Evolutionary conservation across 2,888 invertebrate species (phyloP).

Genomic region (Hypomecis atomaria): DNA sequence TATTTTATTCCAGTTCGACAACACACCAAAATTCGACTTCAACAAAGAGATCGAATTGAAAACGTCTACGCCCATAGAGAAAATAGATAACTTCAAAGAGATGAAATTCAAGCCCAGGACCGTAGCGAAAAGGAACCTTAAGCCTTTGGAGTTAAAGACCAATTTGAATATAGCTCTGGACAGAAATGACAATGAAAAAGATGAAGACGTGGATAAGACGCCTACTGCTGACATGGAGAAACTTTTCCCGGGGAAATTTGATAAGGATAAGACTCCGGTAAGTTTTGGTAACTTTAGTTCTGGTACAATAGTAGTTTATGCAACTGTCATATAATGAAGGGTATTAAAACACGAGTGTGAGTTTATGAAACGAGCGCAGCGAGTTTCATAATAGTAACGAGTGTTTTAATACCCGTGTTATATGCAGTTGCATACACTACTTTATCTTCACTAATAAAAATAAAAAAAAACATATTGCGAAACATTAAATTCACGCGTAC

Average conservation of each 20-base stretch:
- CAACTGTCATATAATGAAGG: no score
- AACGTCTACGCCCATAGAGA: slow-evolving; percentile 43
- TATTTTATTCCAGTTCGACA: slow-evolving; percentile 29
- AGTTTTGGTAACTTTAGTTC: no score
- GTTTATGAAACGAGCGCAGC: no score
- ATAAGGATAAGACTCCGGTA: slow-evolving; percentile 76
- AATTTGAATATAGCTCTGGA: slow-evolving; percentile 75
- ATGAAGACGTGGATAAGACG: slow-evolving; percentile 67
- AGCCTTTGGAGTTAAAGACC: slow-evolving; percentile 83
- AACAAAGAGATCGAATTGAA: slow-evolving; percentile 44
- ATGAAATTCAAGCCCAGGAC: slow-evolving; percentile 69
- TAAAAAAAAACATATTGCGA: no score
- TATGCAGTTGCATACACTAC: no score
- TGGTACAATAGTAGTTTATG: no score
- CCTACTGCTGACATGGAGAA: slow-evolving; percentile 67
- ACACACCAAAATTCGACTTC: slow-evolving; percentile 42
- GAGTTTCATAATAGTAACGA: no score
- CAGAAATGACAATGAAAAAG: slow-evolving; percentile 81
- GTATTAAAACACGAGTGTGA: no score
- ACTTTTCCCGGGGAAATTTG: slow-evolving; percentile 54
- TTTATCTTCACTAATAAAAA: no score
- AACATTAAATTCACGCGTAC: no score
- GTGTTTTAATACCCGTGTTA: no score
- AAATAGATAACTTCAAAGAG: slow-evolving; percentile 49
- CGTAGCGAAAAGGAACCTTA: slow-evolving; percentile 73